These are phyloP conservation scores for Drosophila arawakana DNA, from an alignment of 1,140 invertebrate genomes.

Conservation along the genomic window DNA sequence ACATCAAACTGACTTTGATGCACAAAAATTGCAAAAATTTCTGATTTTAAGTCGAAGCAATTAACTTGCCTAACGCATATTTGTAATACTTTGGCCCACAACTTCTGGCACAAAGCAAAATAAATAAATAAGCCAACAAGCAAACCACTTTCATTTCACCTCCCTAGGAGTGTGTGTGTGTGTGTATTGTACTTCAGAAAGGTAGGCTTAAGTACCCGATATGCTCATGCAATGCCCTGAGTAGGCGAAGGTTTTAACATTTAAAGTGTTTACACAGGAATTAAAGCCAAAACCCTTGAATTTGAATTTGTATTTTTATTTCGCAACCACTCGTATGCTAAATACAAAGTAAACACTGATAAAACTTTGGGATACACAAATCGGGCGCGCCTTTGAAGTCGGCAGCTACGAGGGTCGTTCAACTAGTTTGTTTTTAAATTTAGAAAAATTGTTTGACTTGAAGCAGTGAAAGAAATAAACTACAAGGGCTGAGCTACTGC, in stretches of 20 bases:
- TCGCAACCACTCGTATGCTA: slow-evolving; percentile 46
- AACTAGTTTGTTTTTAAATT: not conserved
- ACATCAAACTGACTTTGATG: slow-evolving; percentile 25
- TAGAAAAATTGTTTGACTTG: too few species aligned
- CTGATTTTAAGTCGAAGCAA: slow-evolving; percentile 42
- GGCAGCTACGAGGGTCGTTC: slow-evolving; percentile 8
- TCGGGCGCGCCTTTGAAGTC: slow-evolving; percentile 48
- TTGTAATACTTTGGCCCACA: slow-evolving; percentile 32
- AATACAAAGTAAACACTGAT: slow-evolving; percentile 71
- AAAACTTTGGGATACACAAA: slow-evolving; percentile 33
- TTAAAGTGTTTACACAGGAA: slow-evolving; percentile 82
- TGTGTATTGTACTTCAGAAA: not conserved
- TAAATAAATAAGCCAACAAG: slow-evolving; percentile 67
- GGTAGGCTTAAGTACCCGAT: slow-evolving; percentile 17
- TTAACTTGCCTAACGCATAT: slow-evolving; percentile 39
- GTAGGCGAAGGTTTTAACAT: slow-evolving; percentile 19
- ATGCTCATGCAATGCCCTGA: slow-evolving; percentile 36
- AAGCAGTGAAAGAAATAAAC: too few species aligned
- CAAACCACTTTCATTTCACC: slow-evolving; percentile 55
- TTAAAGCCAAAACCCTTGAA: slow-evolving; percentile 70
- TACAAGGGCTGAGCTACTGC: too few species aligned
- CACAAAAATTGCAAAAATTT: not conserved
- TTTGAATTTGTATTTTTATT: slow-evolving; percentile 29
- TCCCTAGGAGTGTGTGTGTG: not conserved
- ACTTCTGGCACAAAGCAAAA: slow-evolving; percentile 64